A percentile compares a stretch with the other conserved stretches of the same genome.
phyloP scores from a whole-genome alignment of 2,888 invertebrate genomes.

The Drosophila parthenogenetica region DNA sequence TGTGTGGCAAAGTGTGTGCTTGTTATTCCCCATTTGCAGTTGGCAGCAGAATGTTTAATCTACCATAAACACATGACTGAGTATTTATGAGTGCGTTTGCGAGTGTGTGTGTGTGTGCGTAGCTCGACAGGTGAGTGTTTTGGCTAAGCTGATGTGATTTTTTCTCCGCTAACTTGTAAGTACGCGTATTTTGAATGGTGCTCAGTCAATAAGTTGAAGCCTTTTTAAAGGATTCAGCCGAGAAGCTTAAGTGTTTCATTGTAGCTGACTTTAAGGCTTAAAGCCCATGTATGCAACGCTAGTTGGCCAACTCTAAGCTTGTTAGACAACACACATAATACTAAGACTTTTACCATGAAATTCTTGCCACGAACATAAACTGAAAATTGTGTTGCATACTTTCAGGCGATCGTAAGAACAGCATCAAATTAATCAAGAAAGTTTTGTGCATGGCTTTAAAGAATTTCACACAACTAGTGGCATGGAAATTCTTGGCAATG shows the following conservation, averaged over 20 bases:
- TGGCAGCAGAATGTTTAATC: constrained; percentile 72
- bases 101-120: constrained; percentile 19
- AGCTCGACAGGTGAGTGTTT: constrained; percentile 60
- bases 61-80: constrained; percentile 73
- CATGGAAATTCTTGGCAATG: not conserved
- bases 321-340: no score
- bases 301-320: no score
- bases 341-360: no score
- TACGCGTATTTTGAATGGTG: constrained; percentile 15
- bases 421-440: no score
- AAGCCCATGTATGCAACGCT: not conserved
- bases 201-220: constrained; percentile 42
- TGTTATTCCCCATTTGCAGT: constrained; percentile 67
- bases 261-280: constrained; percentile 16
- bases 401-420: not conserved
- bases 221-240: constrained; percentile 1
- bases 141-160: constrained; percentile 52
- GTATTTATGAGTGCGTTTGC: constrained; percentile 59
- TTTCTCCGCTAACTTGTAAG: not conserved
- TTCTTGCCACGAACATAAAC: not conserved
- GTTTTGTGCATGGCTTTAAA: not conserved
- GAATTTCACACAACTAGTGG: not conserved
- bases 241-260: constrained; percentile 8
- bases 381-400: not conserved
- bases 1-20: constrained; percentile 24